Percentiles rank a stretch among this genome's conserved stretches.
These are phyloP conservation scores for Pygocentrus nattereri DNA, from an alignment of 2,797 vertebrate genomes.

Conservation along the genomic window DNA sequence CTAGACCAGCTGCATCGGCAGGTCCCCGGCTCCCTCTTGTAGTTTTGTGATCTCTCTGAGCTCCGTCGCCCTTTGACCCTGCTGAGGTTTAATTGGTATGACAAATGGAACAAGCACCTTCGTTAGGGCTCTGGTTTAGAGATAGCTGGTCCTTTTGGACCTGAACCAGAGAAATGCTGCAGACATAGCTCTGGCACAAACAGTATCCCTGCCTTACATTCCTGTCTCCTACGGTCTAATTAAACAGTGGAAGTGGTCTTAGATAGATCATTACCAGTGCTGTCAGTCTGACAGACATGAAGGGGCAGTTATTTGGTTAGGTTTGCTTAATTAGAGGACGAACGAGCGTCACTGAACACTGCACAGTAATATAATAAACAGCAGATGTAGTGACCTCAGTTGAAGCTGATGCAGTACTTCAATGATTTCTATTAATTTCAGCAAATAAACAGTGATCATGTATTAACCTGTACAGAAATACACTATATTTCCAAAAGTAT, in stretches of 20 bases:
- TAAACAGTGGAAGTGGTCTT: neutral
- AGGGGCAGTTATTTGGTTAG: neutral
- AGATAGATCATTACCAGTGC: neutral
- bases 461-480: too few species aligned
- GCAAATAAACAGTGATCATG: too few species aligned
- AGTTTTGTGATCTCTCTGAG: neutral
- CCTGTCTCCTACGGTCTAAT: neutral
- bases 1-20: neutral
- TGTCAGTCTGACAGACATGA: neutral
- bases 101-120: constrained; percentile 53
- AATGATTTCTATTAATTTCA: too few species aligned
- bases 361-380: too few species aligned
- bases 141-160: neutral
- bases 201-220: neutral
- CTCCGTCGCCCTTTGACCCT: neutral
- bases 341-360: neutral
- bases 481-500: too few species aligned
- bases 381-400: neutral
- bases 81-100: constrained; percentile 46
- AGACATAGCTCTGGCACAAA: neutral
- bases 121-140: constrained; percentile 38
- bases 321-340: neutral
- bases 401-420: neutral
- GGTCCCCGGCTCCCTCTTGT: neutral
- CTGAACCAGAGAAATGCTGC: neutral